A percentile compares a stretch with the other conserved stretches of the same genome.
Evolutionary conservation across 2,797 vertebrate genomes (phyloP).

Genomic region (Scleropages formosus): DNA sequence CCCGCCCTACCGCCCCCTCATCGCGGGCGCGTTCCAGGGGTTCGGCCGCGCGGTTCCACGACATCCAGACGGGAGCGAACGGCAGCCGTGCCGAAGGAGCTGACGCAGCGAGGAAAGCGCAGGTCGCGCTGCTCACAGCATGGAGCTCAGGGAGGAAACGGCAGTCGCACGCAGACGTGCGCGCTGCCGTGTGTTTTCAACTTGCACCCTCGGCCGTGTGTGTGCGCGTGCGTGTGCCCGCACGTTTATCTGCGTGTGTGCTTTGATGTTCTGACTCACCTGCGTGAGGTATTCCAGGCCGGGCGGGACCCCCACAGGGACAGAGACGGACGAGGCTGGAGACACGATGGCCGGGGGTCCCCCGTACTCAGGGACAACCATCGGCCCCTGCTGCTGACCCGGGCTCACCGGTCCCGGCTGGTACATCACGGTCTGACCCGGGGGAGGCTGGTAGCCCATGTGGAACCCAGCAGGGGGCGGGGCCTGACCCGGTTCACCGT

Average conservation of each 20-base stretch:
- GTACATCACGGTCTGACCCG: conserved; percentile 59
- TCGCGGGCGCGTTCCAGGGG: too few relatives aligned
- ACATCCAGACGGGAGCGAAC: too few relatives aligned
- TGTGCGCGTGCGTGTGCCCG: background rate
- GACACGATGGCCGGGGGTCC: conserved; percentile 34
- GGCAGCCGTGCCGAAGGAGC: too few relatives aligned
- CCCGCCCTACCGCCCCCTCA: too few relatives aligned
- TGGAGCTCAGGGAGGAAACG: too few relatives aligned
- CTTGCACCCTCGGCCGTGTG: background rate
- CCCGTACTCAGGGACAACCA: conserved; percentile 49
- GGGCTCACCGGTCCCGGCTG: conserved; percentile 60
- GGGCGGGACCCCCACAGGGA: conserved; percentile 68
- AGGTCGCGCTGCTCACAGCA: too few relatives aligned
- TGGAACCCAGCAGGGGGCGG: conserved; percentile 69
- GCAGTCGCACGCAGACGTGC: too few relatives aligned
- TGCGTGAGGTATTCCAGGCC: conserved; percentile 82
- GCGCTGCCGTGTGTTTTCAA: too few relatives aligned
- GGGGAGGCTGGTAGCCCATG: conserved; percentile 53
- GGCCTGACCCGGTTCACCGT: conserved; percentile 59
- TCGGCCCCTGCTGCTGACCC: conserved; percentile 30
- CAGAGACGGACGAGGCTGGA: background rate
- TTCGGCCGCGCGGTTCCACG: too few relatives aligned
- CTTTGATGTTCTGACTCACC: conserved; percentile 53
- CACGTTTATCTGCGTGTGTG: background rate
- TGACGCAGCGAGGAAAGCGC: too few relatives aligned